Percentiles rank a stretch among this genome's conserved stretches.
Conservation (phyloP, 2,888 invertebrate species). For the Zeuzera pyrina region DNA sequence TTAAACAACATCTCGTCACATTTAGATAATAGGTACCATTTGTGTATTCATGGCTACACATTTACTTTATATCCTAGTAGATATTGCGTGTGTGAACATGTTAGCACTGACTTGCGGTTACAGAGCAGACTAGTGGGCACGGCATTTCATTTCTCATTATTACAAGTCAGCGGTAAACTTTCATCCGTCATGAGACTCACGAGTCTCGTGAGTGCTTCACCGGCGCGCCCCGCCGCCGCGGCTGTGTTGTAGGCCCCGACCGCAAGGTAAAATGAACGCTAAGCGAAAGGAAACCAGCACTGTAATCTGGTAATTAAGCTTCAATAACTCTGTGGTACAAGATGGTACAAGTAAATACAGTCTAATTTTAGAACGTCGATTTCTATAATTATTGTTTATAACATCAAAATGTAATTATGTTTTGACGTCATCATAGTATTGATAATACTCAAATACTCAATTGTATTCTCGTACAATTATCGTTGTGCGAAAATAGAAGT, state of each 20-base stretch:
- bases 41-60: slow-evolving; percentile 54
- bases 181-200: slow-evolving; percentile 59
- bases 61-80: slow-evolving; percentile 21
- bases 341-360: too few species aligned
- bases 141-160: slow-evolving; percentile 57
- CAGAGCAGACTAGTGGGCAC: slow-evolving; percentile 39
- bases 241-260: slow-evolving; percentile 26
- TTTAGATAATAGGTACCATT: too few species aligned
- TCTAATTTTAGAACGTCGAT: slow-evolving; percentile 5
- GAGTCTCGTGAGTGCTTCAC: slow-evolving; percentile 37
- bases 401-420: too few species aligned
- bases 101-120: slow-evolving; percentile 41
- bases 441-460: too few species aligned
- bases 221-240: slow-evolving; percentile 13
- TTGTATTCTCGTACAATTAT: too few species aligned
- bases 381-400: too few species aligned
- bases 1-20: too few species aligned
- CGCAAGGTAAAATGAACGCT: slow-evolving; percentile 37
- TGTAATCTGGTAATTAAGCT: slow-evolving; percentile 7
- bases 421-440: too few species aligned
- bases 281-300: slow-evolving; percentile 9
- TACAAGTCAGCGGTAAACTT: slow-evolving; percentile 47
- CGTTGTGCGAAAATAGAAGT: too few species aligned
- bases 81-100: slow-evolving; percentile 21
- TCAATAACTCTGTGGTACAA: too few species aligned